These are phyloP conservation scores for Seriola quinqueradiata DNA, from an alignment of 2,113 vertebrate genomes.

Conservation along the genomic window DNA sequence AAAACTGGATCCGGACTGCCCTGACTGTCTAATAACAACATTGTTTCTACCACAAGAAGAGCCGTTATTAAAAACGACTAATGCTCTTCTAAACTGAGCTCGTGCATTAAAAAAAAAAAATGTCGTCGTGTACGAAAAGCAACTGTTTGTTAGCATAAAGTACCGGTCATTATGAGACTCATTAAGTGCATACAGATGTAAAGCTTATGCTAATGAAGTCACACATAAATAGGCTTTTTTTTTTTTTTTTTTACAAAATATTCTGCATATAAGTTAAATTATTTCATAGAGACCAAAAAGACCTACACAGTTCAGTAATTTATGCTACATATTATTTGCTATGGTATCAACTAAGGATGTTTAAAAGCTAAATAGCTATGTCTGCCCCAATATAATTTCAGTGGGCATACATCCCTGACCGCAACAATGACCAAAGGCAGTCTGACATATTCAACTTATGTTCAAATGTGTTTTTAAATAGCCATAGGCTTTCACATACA, in stretches of 20 bases:
- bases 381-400: not conserved
- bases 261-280: too few relatives aligned
- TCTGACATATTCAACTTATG: not conserved
- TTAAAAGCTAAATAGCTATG: not conserved
- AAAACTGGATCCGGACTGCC: constrained; percentile 66
- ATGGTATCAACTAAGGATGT: not conserved
- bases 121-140: constrained; percentile 6
- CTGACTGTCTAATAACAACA: constrained; percentile 21
- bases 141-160: constrained; percentile 18
- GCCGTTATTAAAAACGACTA: constrained; percentile 34
- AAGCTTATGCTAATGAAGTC: constrained; percentile 16
- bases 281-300: too few relatives aligned
- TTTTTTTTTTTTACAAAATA: too few relatives aligned
- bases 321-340: not conserved
- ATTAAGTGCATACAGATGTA: constrained; percentile 17
- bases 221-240: not conserved
- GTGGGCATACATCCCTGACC: not conserved
- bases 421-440: not conserved
- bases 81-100: constrained; percentile 46
- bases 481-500: not conserved
- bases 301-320: not conserved
- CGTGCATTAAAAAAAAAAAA: constrained; percentile 36
- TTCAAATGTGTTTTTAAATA: constrained; percentile 16
- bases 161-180: not conserved
- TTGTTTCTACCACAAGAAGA: constrained; percentile 57